Evolutionary conservation across 2,113 vertebrate genomes (phyloP), one percentile per base, ranked within the genome.

Genomic region (Falcunculus frontatus): DNA sequence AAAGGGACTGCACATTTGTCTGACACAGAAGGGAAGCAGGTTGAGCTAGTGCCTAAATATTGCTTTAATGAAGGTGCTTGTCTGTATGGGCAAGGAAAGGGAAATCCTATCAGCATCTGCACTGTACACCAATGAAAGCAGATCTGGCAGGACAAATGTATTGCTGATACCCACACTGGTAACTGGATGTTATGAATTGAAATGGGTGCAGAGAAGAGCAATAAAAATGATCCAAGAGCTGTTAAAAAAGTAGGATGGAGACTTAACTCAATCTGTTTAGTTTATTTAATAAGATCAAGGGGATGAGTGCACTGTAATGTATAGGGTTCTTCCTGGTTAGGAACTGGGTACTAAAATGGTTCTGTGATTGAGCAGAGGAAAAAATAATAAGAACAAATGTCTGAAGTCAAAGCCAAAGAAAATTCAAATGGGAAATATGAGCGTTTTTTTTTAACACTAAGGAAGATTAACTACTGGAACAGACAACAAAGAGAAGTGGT

Each of bases 401-500:
- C 84, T 95, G 93, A 97, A 96, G 73, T 87, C 59, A 84, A 91
- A 91, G 91, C 91, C 95, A 96, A 95, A 94, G 73, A 84, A 93
- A 95, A 89, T 72, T 92, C 64, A 64, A 87, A 92, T 82, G 41
- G 87, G 91, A 95, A 96, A 87, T 70, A 70, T 6, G 57, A 91
- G 46, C 6, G n/a, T 6, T 30, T 33, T 65, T 81, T 78, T 82
- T 56, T 95, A 86, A 89, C 89, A 78, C 68, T 67, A 73, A 65
- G 50, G 46, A 46, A 84, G 88, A 90, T 96, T 91, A 87, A 95
- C 57, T 69, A 87, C 77, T 95, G 94, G 93, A 87, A 92, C 65
- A 87, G 79, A 91, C 87, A 89, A 95, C 89, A 92, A 92, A 92
- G 84, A 84, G 46, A 89, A 82, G 69, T 53, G 47, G 60, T 72